Percentiles rank a stretch among this genome's conserved stretches.
These are phyloP conservation scores for Lepus timidus DNA, from an alignment of 2,113 vertebrate genomes.

Conservation along the genomic window DNA sequence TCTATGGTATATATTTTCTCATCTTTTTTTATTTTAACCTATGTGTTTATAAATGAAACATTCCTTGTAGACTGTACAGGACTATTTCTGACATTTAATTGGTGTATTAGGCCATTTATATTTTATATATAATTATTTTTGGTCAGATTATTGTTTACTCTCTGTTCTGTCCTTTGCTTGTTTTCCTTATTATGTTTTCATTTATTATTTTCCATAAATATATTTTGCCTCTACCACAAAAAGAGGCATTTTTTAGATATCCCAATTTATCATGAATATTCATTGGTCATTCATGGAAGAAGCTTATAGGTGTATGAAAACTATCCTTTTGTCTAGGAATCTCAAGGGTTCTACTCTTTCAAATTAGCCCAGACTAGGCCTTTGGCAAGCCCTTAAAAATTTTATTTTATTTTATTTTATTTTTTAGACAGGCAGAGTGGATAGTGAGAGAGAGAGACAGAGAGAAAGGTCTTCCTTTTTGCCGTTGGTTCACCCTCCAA, in stretches of 20 bases:
- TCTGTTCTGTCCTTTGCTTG: neutral
- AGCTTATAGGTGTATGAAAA: neutral
- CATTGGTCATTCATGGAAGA: neutral
- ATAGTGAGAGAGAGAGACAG: no score
- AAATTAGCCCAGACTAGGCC: neutral
- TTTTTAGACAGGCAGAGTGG: no score
- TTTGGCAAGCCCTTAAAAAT: neutral
- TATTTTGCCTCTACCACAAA: neutral
- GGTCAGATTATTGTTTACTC: neutral
- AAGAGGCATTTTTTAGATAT: neutral
- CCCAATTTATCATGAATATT: neutral
- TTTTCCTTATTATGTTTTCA: neutral
- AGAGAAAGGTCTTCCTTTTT: no score
- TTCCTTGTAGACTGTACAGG: neutral
- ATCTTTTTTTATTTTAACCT: neutral
- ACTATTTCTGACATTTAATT: neutral
- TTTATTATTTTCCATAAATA: neutral
- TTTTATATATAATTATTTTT: neutral
- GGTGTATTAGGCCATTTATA: neutral
- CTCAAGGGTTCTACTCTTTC: neutral
- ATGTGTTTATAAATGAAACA: neutral
- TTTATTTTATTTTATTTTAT: neutral
- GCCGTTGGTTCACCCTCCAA: no score
- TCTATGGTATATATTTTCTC: neutral
- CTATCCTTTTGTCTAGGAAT: neutral